Evolutionary conservation across 2,888 invertebrate species (phyloP).

Genomic region (Zaprionus obscuricornis): DNA sequence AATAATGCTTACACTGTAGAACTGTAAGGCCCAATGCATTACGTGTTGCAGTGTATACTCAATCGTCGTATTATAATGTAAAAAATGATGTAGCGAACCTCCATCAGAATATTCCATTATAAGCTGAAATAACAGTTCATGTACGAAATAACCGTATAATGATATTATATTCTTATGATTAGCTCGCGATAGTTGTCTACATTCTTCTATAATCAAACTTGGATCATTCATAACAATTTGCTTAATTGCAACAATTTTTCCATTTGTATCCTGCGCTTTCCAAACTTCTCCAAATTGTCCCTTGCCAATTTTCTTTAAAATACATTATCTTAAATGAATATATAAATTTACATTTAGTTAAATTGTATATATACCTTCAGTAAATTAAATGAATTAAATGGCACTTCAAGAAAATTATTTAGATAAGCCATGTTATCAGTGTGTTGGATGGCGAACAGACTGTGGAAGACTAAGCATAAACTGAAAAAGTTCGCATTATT

Average conservation of each 20-base stretch:
- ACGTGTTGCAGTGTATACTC: slow-evolving; percentile 6
- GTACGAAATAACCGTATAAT: slow-evolving; percentile 3
- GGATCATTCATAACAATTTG: slow-evolving; percentile 12
- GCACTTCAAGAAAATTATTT: too few relatives aligned
- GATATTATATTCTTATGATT: slow-evolving; percentile 22
- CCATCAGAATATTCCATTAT: slow-evolving; percentile 32
- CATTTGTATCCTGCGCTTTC: not conserved
- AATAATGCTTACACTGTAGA: slow-evolving; percentile 28
- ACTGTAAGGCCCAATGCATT: slow-evolving; percentile 24
- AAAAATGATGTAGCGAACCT: slow-evolving; percentile 17
- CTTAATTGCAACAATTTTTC: not conserved
- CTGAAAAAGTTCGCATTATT: too few relatives aligned
- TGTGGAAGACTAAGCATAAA: too few relatives aligned
- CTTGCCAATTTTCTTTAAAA: not conserved
- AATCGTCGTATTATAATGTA: not conserved
- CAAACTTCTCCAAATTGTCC: not conserved
- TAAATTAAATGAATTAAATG: too few relatives aligned
- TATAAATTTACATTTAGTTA: too few relatives aligned
- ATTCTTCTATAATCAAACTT: slow-evolving; percentile 8
- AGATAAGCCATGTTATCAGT: too few relatives aligned
- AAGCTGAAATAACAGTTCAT: not conserved
- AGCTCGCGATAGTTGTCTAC: slow-evolving; percentile 9
- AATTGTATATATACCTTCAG: too few relatives aligned
- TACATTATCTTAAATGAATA: not conserved
- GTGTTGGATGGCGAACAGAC: too few relatives aligned